A percentile compares a stretch with the other conserved stretches of the same genome.
phyloP scores from a whole-genome alignment of 35 echinoderm and acorn worm species.

The Holothuria glaberrima region DNA sequence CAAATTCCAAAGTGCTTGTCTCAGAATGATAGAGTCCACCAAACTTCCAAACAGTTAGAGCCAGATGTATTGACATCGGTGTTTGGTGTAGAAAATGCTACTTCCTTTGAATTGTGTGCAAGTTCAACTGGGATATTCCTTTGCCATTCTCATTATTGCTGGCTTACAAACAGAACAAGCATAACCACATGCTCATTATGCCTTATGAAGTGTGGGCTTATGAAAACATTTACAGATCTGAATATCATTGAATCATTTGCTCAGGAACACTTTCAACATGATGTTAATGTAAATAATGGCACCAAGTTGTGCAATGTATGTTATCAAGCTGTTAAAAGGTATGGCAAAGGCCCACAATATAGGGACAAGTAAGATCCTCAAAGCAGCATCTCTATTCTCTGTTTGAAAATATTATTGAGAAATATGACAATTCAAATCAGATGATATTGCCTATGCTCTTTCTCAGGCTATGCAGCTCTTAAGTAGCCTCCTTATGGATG shows the following conservation, averaged over 20 bases:
- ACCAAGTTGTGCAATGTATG: conserved; percentile 32
- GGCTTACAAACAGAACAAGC: neutral
- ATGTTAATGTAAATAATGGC: neutral
- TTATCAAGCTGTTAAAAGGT: conserved; percentile 33
- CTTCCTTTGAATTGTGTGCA: conserved; percentile 9
- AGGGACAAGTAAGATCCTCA: conserved; percentile 5
- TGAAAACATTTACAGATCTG: neutral
- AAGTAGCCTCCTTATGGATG: neutral
- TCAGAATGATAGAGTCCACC: neutral
- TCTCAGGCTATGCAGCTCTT: neutral
- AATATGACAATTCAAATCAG: neutral
- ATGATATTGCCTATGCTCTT: neutral
- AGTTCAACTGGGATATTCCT: conserved; percentile 1
- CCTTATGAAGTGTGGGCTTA: neutral
- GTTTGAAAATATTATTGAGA: neutral
- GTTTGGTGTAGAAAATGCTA: neutral
- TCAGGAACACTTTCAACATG: neutral
- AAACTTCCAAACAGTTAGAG: neutral
- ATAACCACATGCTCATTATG: neutral
- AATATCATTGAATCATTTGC: neutral
- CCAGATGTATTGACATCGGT: neutral
- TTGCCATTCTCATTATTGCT: conserved; percentile 30
- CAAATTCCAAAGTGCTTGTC: neutral
- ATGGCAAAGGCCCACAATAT: conserved; percentile 19
- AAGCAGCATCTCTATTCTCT: conserved; percentile 10